These are phyloP conservation scores for Drosophila villosipedis DNA, from an alignment of 2,888 invertebrate species.

Conservation along the genomic window DNA sequence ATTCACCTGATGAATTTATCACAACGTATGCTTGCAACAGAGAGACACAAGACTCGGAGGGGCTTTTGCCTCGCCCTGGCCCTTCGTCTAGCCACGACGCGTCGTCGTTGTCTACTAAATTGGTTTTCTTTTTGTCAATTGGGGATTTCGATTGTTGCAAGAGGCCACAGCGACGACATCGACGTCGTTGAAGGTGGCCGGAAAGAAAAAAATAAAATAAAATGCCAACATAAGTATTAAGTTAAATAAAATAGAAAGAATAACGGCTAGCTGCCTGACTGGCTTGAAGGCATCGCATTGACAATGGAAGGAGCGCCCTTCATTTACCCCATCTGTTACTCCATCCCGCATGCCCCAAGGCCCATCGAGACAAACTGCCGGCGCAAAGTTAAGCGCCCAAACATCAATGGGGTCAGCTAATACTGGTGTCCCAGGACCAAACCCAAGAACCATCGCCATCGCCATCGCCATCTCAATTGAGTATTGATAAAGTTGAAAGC, in stretches of 20 bases:
- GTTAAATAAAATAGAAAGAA: slow-evolving; percentile 74
- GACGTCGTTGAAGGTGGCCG: slow-evolving; percentile 40
- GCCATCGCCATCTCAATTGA: slow-evolving; percentile 76
- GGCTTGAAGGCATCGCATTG: slow-evolving; percentile 25
- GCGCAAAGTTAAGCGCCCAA: slow-evolving; percentile 79
- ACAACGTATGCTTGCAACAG: slow-evolving; percentile 56
- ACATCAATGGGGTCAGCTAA: slow-evolving; percentile 82
- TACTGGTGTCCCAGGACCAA: slow-evolving; percentile 44
- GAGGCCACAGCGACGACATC: slow-evolving; percentile 72
- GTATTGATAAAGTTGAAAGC: slow-evolving; percentile 83
- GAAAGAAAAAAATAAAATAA: slow-evolving; percentile 35
- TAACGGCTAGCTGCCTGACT: slow-evolving; percentile 42
- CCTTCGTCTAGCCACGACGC: slow-evolving; percentile 17
- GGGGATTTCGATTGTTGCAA: slow-evolving; percentile 84
- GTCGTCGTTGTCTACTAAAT: slow-evolving; percentile 83
- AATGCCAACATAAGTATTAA: slow-evolving; percentile 77
- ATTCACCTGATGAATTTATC: slow-evolving; percentile 85
- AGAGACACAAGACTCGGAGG: slow-evolving; percentile 15
- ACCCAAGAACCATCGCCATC: slow-evolving; percentile 8
- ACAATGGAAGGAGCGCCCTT: neutral
- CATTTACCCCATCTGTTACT: neutral
- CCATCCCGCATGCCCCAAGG: slow-evolving; percentile 19
- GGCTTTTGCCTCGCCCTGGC: neutral
- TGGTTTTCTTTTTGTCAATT: slow-evolving; percentile 85
- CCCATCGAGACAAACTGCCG: slow-evolving; percentile 78